Percentiles rank a stretch among this genome's conserved stretches.
Evolutionary conservation across 1,140 invertebrate genomes (phyloP).

Genomic region (Euglossa dilemma): DNA sequence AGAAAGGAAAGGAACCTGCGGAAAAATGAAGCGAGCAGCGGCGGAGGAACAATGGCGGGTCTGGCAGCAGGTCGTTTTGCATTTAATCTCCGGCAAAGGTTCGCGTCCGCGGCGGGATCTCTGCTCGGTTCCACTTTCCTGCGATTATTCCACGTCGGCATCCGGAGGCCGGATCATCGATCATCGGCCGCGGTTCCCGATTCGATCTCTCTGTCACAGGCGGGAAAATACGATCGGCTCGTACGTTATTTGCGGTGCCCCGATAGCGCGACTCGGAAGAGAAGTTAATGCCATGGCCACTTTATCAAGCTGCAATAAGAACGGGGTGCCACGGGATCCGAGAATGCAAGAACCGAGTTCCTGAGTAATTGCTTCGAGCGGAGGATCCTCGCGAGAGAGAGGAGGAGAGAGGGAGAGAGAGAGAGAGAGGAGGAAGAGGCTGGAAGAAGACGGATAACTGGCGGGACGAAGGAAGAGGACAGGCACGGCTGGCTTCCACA

Average conservation of each 20-base stretch:
- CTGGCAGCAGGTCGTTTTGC: background rate
- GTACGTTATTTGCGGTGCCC: slow-evolving; percentile 37
- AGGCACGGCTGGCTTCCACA: slow-evolving; percentile 44
- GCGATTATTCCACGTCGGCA: slow-evolving; percentile 76
- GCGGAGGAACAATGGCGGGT: background rate
- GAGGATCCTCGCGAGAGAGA: background rate
- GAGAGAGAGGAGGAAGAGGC: background rate
- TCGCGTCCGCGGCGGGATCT: slow-evolving; percentile 8
- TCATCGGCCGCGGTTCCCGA: slow-evolving; percentile 69
- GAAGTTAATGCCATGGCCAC: slow-evolving; percentile 60
- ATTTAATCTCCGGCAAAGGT: background rate
- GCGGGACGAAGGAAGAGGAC: slow-evolving; percentile 31
- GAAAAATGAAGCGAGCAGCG: background rate
- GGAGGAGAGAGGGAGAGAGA: background rate
- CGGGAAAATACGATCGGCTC: slow-evolving; percentile 50
- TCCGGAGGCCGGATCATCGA: slow-evolving; percentile 69
- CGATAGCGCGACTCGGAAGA: slow-evolving; percentile 62
- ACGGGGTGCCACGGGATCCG: slow-evolving; percentile 67
- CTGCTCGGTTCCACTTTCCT: slow-evolving; percentile 64
- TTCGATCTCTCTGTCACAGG: slow-evolving; percentile 57
- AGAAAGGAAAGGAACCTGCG: background rate
- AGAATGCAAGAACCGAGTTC: slow-evolving; percentile 69
- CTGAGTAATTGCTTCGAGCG: slow-evolving; percentile 70
- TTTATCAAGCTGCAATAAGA: slow-evolving; percentile 74
- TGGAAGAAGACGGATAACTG: slow-evolving; percentile 13